Percentiles rank a stretch among this genome's conserved stretches.
These are phyloP conservation scores for Procambarus clarkii DNA, from an alignment of 1,140 invertebrate genomes.

Conservation along the genomic window DNA sequence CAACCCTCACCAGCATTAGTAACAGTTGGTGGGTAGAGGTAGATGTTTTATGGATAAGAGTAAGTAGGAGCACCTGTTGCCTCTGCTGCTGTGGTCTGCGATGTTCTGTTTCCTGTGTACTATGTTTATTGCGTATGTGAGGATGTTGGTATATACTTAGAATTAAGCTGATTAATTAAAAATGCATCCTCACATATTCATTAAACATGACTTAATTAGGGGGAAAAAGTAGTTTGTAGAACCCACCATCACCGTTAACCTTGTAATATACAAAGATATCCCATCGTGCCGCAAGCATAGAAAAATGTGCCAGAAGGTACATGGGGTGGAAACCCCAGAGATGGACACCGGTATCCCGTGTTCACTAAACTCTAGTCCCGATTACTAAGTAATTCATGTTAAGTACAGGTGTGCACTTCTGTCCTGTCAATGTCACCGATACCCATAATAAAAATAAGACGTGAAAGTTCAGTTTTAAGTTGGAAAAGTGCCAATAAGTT, in stretches of 20 bases:
- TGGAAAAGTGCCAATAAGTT: not conserved
- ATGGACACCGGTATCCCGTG: not conserved
- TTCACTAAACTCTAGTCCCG: not conserved
- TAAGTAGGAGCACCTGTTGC: not conserved
- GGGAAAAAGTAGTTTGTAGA: not conserved
- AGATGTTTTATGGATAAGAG: too few relatives aligned
- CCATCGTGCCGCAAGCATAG: not conserved
- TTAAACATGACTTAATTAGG: not conserved
- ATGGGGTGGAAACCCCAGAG: not conserved
- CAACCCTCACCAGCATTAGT: not conserved
- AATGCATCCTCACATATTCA: constrained; percentile 2
- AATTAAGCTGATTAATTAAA: not conserved
- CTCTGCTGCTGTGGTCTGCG: not conserved
- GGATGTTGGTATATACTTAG: not conserved
- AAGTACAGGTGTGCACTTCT: not conserved
- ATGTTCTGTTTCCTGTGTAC: constrained; percentile 2
- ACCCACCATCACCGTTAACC: not conserved
- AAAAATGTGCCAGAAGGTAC: not conserved
- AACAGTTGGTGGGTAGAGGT: not conserved
- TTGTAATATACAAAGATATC: not conserved
- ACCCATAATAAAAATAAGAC: not conserved
- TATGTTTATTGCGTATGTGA: not conserved
- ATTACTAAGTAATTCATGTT: not conserved
- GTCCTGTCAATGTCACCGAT: not conserved
- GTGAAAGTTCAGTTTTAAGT: not conserved